Conservation (phyloP, 1,140 invertebrate species). For the Ruditapes philippinarum region DNA sequence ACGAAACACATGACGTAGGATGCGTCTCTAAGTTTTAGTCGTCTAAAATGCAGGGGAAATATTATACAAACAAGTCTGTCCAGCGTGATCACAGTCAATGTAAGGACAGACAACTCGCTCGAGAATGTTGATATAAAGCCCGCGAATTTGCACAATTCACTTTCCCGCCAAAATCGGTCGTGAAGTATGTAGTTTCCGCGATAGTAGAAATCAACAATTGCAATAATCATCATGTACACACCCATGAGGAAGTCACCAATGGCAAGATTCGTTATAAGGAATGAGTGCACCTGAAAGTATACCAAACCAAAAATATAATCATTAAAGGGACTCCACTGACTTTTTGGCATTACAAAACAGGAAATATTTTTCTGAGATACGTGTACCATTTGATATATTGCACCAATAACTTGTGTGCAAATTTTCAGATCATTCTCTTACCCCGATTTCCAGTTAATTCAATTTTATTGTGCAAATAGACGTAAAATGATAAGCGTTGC, state of each 20-base stretch:
- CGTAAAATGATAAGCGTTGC: too few species aligned
- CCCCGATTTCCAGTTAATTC: too few species aligned
- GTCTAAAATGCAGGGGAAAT: constrained; percentile 88
- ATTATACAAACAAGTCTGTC: constrained; percentile 89
- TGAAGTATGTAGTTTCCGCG: constrained; percentile 88
- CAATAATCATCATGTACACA: constrained; percentile 88
- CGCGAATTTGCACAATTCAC: constrained; percentile 88
- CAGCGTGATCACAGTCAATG: constrained; percentile 89
- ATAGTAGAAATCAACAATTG: constrained; percentile 87
- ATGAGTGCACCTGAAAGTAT: constrained; percentile 89
- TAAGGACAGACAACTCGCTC: constrained; percentile 90
- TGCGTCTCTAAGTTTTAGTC: constrained; percentile 86
- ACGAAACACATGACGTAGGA: constrained; percentile 86
- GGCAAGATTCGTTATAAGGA: constrained; percentile 90
- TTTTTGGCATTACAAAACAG: too few species aligned
- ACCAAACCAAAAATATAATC: too few species aligned
- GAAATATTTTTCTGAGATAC: too few species aligned
- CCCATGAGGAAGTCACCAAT: constrained; percentile 89
- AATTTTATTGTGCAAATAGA: too few species aligned
- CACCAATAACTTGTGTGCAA: too few species aligned
- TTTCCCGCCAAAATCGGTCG: constrained; percentile 88
- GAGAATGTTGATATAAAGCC: constrained; percentile 91
- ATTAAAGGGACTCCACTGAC: too few species aligned
- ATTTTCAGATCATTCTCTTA: too few species aligned
- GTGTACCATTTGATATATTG: too few species aligned